Base-by-base conservation (phyloP, 2,797 vertebrate genomes). In the Uromys caudimaculatus region DNA sequence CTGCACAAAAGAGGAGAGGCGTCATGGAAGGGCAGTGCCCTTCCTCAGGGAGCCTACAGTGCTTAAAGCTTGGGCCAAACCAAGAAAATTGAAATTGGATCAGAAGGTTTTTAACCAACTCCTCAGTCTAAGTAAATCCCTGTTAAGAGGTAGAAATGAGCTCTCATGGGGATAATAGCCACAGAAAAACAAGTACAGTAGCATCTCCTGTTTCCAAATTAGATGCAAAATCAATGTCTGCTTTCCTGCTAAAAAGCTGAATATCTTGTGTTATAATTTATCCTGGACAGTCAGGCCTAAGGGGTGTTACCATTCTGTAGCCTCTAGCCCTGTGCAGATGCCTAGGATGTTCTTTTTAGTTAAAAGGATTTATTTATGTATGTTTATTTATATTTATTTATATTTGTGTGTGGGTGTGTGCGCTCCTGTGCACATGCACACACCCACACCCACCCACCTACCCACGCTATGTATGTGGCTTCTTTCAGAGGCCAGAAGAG, bases 51-150 rank as follows among this genome's bases (percentile, higher is more conserved):
- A 96, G 13, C 71, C 6, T 93, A 94, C 69, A 78, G 85, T 97
- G 44, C 85, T 97, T 76, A 95, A 32, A 90, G 67, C 10, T 1
- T 56, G 11, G 92, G 76, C 52, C 11, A 11, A 16, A 87, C 82
- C 96, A 97, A 97, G 92, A 95, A 94, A 86, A 92, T 93, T 96
- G 93, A 97, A 97, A 96, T 82, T 89, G 17, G 54, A 5, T 93
- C 95, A 87, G 92, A 95, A 97, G 85, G 3, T 92, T 97, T 98
- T 98, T 84, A 97, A 97, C n/a, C 24, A 95, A 13, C 95, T 97
- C 13, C 41, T 98, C 92, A 95, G 77, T 97, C 54, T 67, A 95
- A 91, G 78, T 86, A 97, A 95, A 97, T 93, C 54, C 93, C 95
- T 96, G 93, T 91, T 64, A 97, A 97, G 89, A 98, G 54, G 47